These are phyloP conservation scores for Ellobius talpinus DNA, from an alignment of 2,113 vertebrate species.

Conservation along the genomic window DNA sequence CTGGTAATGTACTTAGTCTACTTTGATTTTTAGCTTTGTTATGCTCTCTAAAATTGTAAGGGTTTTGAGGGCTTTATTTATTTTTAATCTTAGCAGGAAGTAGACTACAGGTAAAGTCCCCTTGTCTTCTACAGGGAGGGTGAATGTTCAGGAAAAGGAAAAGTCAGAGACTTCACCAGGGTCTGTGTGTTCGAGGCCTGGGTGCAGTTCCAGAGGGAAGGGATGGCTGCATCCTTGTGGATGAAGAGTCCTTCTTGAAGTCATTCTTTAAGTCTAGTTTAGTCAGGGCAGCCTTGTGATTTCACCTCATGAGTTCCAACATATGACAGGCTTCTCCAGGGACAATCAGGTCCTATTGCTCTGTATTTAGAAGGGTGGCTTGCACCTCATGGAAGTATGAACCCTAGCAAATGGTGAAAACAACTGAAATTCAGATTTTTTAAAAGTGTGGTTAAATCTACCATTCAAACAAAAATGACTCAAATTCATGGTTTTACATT, in stretches of 20 bases:
- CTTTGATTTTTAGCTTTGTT: conserved; percentile 65
- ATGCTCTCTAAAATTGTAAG: conserved; percentile 65
- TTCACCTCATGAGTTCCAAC: background rate
- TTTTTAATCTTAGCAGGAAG: background rate
- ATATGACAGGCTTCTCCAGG: background rate
- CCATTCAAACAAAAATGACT: conserved; percentile 29
- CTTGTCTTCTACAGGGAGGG: background rate
- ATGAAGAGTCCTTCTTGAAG: no score
- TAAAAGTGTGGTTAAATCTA: conserved; percentile 25
- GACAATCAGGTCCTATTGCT: background rate
- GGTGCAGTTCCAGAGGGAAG: no score
- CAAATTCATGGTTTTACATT: conserved; percentile 42
- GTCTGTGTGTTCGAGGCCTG: no score
- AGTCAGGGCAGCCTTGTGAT: background rate
- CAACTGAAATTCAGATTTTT: background rate
- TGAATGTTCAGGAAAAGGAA: no score
- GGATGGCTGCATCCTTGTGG: no score
- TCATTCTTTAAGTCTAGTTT: background rate
- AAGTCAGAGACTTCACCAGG: no score
- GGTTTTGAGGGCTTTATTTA: conserved; percentile 33
- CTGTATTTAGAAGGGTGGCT: background rate
- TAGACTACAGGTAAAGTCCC: background rate
- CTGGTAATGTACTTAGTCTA: conserved; percentile 18
- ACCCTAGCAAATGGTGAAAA: conserved; percentile 10
- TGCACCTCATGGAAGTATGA: background rate